Conservation (phyloP, 92 coral and sea anemone species). For the Plumapathes pennacea region DNA sequence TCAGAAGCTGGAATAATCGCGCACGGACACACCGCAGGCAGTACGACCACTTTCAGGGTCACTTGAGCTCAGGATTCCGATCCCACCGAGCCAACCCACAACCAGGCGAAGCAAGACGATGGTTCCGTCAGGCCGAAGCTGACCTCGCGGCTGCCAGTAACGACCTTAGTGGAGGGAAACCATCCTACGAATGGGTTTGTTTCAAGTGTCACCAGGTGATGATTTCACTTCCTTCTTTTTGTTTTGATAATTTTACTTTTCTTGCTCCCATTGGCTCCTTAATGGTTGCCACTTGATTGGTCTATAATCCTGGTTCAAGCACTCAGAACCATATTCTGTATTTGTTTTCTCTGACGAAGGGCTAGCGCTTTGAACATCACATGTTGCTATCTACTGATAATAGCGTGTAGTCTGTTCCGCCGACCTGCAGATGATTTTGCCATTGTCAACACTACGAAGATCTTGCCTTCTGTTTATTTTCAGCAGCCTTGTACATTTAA, state of each 20-base stretch:
- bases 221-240: background rate
- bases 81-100: slow-evolving; percentile 61
- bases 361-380: too few species aligned
- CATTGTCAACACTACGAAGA: too few species aligned
- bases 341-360: too few species aligned
- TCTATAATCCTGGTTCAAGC: too few species aligned
- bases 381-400: too few species aligned
- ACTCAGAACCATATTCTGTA: too few species aligned
- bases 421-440: too few species aligned
- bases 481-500: too few species aligned
- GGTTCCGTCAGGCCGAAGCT: slow-evolving; percentile 76
- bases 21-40: slow-evolving; percentile 9
- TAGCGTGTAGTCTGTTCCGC: too few species aligned
- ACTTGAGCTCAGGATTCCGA: slow-evolving; percentile 14
- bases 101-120: slow-evolving; percentile 69
- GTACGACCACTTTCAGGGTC: slow-evolving; percentile 1
- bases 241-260: background rate
- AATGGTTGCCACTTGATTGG: too few species aligned
- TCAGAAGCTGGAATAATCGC: slow-evolving; percentile 33
- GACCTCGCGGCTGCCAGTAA: slow-evolving; percentile 56
- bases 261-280: too few species aligned
- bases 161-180: slow-evolving; percentile 1
- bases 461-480: too few species aligned
- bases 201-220: slow-evolving; percentile 81
- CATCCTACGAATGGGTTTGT: slow-evolving; percentile 70